Base-by-base conservation (phyloP, 2,113 vertebrate genomes). In the Podiceps cristatus region DNA sequence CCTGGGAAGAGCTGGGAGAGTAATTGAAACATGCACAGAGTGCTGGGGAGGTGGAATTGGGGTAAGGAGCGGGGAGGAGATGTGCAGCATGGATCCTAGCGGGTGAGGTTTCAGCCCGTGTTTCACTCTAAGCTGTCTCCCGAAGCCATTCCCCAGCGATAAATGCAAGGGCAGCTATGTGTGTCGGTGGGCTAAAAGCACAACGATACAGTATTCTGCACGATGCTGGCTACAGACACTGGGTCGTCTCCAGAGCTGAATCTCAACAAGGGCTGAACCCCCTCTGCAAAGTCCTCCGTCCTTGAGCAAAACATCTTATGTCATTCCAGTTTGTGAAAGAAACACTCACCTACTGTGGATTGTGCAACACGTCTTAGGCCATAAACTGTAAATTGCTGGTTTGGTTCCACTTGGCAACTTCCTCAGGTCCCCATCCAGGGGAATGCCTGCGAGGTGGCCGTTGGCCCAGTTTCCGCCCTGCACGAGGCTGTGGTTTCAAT, bases 401-500 rank as follows among this genome's bases (percentile, higher is more conserved):
- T 95, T 95, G 44, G 24, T 49, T 91, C 79, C 66, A 89, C 66
- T 68, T 72, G 80, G 76, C 86, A 86, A 78, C 56, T 97, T 97
- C 96, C 93, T 78, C 56, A 58, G 56, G 40, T 60, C 66, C 87
- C 72, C 81, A 78, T 96, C 64, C 91, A 85, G 53, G 66, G 95
- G 22, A 66, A 81, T 94, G 40, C 73, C 77, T 85, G 73, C 7
- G 3, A 97, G 60, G 87, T 6, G 29, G 62, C 81, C 0, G 96
- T 96, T 97, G 93, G 87, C 81, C 69, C 33, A 7, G 84, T 83
- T 97, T 96, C 93, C 95, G 90, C 49, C 84, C 93, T 91, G 73
- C 93, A 56, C 53, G 7, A 22, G 91, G 79, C 66, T 90, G 92
- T 73, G 96, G 93, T 87, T 93, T 68, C 66, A 17, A 4, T 28